Percentiles rank a stretch among this genome's conserved stretches.
Conservation (phyloP, 2,113 vertebrate species). For the Brachirus orientalis region DNA sequence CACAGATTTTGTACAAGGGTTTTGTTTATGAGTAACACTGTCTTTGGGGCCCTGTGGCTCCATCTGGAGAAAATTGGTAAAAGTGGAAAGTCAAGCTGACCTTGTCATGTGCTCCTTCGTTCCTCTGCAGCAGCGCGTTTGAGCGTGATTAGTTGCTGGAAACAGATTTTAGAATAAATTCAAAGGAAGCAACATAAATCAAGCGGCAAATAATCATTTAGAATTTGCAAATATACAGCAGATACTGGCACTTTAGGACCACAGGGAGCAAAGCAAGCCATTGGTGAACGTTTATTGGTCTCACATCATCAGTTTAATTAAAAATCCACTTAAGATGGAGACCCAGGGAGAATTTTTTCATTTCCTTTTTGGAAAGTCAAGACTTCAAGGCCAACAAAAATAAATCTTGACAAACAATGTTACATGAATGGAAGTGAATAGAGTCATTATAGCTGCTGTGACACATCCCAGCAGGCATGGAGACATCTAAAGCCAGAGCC, state of each 20-base stretch:
- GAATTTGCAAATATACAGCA: slow-evolving; percentile 64
- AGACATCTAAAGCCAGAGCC: slow-evolving; percentile 22
- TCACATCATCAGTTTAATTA: slow-evolving; percentile 80
- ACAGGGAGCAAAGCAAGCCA: slow-evolving; percentile 69
- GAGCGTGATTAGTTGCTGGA: slow-evolving; percentile 18
- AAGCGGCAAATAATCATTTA: slow-evolving; percentile 70
- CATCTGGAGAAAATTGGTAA: slow-evolving; percentile 42
- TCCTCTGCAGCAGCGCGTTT: slow-evolving; percentile 24
- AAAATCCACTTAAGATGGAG: slow-evolving; percentile 72
- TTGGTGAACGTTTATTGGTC: slow-evolving; percentile 72
- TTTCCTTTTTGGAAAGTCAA: slow-evolving; percentile 42
- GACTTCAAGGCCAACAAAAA: slow-evolving; percentile 60
- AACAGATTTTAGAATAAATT: slow-evolving; percentile 54
- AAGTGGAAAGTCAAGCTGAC: slow-evolving; percentile 42
- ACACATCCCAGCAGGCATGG: slow-evolving; percentile 34
- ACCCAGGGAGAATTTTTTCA: slow-evolving; percentile 54
- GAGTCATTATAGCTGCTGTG: slow-evolving; percentile 40
- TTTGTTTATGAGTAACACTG: slow-evolving; percentile 48
- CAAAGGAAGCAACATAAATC: slow-evolving; percentile 67
- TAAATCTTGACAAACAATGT: slow-evolving; percentile 25
- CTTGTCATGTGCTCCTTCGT: slow-evolving; percentile 36
- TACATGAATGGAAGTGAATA: slow-evolving; percentile 46
- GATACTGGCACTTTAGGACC: slow-evolving; percentile 61
- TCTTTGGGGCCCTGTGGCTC: slow-evolving; percentile 42
- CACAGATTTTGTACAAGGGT: slow-evolving; percentile 38